These are phyloP conservation scores for Augiades crinisus DNA, from an alignment of 2,888 invertebrate species.

Conservation along the genomic window DNA sequence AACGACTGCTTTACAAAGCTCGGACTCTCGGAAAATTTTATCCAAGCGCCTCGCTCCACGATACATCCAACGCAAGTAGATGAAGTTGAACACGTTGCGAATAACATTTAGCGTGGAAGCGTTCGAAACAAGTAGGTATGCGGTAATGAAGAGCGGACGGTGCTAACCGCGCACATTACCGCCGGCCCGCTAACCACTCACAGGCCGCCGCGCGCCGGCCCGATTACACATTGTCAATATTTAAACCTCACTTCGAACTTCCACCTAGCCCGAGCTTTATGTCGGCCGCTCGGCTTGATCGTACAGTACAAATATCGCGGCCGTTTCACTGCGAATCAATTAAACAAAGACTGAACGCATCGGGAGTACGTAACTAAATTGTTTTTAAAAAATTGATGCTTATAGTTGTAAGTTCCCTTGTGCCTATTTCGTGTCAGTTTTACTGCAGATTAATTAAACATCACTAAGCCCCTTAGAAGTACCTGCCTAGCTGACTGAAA, in stretches of 20 bases:
- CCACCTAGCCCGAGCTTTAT: slow-evolving; percentile 31
- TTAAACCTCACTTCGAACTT: slow-evolving; percentile 45
- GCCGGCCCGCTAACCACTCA: slow-evolving; percentile 60
- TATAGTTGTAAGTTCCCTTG: too few species aligned
- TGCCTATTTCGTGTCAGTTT: too few species aligned
- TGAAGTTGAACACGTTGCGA: slow-evolving; percentile 50
- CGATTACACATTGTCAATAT: slow-evolving; percentile 78
- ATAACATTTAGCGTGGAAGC: slow-evolving; percentile 60
- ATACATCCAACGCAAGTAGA: slow-evolving; percentile 22
- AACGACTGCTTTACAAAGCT: too few species aligned
- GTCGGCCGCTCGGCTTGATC: slow-evolving; percentile 1
- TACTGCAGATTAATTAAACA: too few species aligned
- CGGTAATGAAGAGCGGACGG: slow-evolving; percentile 67
- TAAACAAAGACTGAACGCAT: not conserved
- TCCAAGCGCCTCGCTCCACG: not conserved
- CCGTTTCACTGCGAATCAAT: not conserved
- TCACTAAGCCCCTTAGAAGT: too few species aligned
- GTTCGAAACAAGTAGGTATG: slow-evolving; percentile 52
- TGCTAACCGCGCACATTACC: slow-evolving; percentile 74
- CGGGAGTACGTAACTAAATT: too few species aligned
- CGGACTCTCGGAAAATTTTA: not conserved
- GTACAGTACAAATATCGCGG: not conserved
- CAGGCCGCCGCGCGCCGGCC: slow-evolving; percentile 49
- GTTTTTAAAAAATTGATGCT: too few species aligned
- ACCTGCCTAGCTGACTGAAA: too few species aligned